phyloP scores from a whole-genome alignment of 2,113 vertebrate genomes.

The Oxyruncus cristatus region DNA sequence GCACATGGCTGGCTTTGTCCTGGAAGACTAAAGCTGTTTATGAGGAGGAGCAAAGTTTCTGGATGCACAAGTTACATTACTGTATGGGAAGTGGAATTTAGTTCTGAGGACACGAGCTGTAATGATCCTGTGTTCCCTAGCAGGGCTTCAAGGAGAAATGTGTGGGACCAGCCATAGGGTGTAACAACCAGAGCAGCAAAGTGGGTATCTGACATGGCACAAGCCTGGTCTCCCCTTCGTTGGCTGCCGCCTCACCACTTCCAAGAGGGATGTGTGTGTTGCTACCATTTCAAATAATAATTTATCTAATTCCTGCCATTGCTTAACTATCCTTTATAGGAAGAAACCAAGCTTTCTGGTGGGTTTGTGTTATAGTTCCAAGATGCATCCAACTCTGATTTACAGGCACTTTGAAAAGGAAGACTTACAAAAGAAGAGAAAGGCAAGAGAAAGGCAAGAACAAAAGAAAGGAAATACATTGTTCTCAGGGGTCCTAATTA shows the following conservation, averaged over 20 bases:
- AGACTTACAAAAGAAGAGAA: background rate
- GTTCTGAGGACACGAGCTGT: background rate
- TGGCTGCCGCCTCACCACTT: background rate
- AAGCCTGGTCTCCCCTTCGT: background rate
- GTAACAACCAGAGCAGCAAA: background rate
- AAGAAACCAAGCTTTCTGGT: background rate
- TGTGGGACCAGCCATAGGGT: background rate
- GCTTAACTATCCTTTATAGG: background rate
- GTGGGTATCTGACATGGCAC: background rate
- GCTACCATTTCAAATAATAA: background rate
- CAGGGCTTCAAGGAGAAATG: background rate
- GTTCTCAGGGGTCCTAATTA: background rate
- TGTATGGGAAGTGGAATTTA: background rate
- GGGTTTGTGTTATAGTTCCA: background rate
- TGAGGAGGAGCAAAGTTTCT: background rate
- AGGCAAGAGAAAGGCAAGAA: background rate
- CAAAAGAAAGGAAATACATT: background rate
- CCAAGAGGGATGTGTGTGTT: fast-evolving
- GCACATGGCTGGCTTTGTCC: fast-evolving
- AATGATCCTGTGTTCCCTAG: background rate
- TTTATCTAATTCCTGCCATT: background rate
- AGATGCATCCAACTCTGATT: background rate
- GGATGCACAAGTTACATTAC: background rate
- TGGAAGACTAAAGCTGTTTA: background rate
- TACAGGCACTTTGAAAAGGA: background rate